A percentile compares a stretch with the other conserved stretches of the same genome.
Evolutionary conservation across 2,797 vertebrate genomes (phyloP).

Genomic region (Parotocinclus haroldoi): DNA sequence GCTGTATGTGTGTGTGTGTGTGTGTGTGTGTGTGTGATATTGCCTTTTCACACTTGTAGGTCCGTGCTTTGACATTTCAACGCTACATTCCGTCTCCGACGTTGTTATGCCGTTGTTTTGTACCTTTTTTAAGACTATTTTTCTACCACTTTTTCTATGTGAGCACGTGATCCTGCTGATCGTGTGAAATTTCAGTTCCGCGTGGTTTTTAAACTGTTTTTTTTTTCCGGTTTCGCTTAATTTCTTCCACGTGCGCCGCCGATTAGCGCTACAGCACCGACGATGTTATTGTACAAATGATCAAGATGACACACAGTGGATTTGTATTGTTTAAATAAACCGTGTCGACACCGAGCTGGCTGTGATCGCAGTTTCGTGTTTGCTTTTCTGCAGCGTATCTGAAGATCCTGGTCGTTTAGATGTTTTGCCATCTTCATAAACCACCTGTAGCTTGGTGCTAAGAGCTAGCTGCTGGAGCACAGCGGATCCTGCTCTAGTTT

Average conservation of each 20-base stretch:
- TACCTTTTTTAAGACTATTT: conserved; percentile 82
- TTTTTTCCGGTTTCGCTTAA: not conserved
- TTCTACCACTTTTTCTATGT: conserved; percentile 78
- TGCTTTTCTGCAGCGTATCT: not conserved
- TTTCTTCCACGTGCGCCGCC: not conserved
- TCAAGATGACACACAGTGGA: not conserved
- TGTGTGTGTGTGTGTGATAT: not conserved
- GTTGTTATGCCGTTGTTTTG: conserved; percentile 49
- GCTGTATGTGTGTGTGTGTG: conserved; percentile 19
- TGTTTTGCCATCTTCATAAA: too few relatives aligned
- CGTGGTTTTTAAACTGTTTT: conserved; percentile 25
- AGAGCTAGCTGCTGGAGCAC: not conserved
- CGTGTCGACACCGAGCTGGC: not conserved
- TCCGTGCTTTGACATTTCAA: conserved; percentile 21
- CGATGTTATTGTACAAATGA: conserved; percentile 8
- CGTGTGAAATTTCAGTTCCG: conserved; percentile 14
- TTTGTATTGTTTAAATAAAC: conserved; percentile 17
- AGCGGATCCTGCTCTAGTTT: not conserved
- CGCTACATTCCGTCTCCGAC: conserved; percentile 73
- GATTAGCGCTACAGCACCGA: conserved; percentile 8
- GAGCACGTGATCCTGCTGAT: conserved; percentile 52
- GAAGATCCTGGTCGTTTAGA: too few relatives aligned
- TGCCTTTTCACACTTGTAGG: not conserved
- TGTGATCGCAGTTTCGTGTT: not conserved
- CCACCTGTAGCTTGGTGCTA: not conserved